phyloP scores from a whole-genome alignment of 2,888 invertebrate species.

The Acrobasis consociella region DNA sequence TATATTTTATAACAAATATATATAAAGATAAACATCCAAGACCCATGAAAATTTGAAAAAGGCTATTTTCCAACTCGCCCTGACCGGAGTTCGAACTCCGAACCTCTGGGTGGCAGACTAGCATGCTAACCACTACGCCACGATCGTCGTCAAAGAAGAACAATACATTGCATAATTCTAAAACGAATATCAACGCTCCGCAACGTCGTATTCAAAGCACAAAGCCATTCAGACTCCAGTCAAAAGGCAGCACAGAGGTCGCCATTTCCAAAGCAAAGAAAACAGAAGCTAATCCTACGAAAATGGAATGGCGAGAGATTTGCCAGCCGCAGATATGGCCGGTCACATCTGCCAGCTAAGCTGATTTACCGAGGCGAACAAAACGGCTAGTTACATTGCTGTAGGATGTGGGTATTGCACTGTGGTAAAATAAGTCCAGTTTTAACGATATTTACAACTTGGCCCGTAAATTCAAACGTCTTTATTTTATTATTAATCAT shows the following conservation, averaged over 20 bases:
- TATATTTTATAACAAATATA: too few species aligned
- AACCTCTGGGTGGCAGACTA: too few species aligned
- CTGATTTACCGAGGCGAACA: constrained; percentile 75
- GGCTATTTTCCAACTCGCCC: too few species aligned
- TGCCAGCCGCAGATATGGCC: constrained; percentile 53
- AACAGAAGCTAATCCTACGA: constrained; percentile 21
- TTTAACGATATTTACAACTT: constrained; percentile 1
- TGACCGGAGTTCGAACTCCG: too few species aligned
- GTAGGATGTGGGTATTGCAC: constrained; percentile 16
- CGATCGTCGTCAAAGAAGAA: too few species aligned
- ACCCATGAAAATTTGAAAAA: too few species aligned
- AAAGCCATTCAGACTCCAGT: not conserved
- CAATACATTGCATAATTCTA: too few species aligned
- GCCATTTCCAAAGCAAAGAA: constrained; percentile 19
- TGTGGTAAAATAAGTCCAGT: constrained; percentile 66
- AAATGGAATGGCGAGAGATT: constrained; percentile 15
- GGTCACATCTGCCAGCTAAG: constrained; percentile 69
- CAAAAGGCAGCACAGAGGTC: constrained; percentile 2
- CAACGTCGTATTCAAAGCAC: not conserved
- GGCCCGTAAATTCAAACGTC: not conserved
- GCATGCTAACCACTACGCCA: too few species aligned
- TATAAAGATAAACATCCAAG: too few species aligned
- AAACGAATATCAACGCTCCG: too few species aligned
- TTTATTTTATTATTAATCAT: too few species aligned
- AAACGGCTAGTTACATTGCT: constrained; percentile 61